Evolutionary conservation across 1,140 invertebrate genomes (phyloP).

Genomic region (Neotoxoptera formosana): DNA sequence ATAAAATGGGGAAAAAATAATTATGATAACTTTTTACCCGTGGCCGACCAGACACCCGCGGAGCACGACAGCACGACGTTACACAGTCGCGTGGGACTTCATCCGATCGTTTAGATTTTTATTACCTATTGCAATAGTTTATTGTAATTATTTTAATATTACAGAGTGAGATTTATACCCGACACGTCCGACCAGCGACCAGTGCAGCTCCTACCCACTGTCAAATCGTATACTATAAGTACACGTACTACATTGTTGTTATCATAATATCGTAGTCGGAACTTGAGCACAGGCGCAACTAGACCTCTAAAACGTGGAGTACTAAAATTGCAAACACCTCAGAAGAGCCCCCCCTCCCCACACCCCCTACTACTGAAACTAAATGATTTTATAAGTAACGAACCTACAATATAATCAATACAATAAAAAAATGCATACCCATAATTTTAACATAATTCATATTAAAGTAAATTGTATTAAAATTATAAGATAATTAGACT

Average conservation of each 20-base stretch:
- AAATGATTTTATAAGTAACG: too few relatives aligned
- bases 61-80: not conserved
- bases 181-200: not conserved
- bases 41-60: too few relatives aligned
- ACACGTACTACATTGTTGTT: too few relatives aligned
- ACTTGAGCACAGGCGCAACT: not conserved
- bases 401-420: too few relatives aligned
- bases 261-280: not conserved
- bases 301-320: too few relatives aligned
- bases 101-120: not conserved
- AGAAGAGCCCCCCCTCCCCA: too few relatives aligned
- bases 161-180: not conserved
- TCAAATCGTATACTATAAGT: not conserved
- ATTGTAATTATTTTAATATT: not conserved
- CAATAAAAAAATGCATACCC: too few relatives aligned
- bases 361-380: too few relatives aligned
- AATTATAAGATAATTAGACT: too few relatives aligned
- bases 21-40: not conserved
- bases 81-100: not conserved
- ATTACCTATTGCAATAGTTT: not conserved
- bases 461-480: too few relatives aligned
- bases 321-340: too few relatives aligned
- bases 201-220: not conserved
- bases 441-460: too few relatives aligned
- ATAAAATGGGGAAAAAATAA: not conserved